phyloP scores from a whole-genome alignment of 2,797 vertebrate genomes.

The Anguilla marmorata region DNA sequence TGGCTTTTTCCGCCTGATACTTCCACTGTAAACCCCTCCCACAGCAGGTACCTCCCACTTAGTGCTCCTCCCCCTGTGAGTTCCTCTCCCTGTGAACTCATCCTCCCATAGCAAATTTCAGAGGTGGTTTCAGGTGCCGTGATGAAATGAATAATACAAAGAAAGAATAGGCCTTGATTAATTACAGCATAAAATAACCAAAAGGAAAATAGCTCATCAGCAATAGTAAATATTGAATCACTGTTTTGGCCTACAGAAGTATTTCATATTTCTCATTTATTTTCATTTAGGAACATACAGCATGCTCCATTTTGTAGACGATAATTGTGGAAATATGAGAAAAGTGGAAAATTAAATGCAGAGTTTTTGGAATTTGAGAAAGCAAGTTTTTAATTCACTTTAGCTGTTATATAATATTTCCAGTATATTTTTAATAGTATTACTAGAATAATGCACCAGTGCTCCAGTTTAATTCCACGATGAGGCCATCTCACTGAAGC shows the following conservation, averaged over 20 bases:
- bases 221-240: too few relatives aligned
- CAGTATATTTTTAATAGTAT: slow-evolving; percentile 21
- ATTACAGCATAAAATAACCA: not conserved
- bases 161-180: not conserved
- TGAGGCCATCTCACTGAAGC: slow-evolving; percentile 45
- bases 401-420: slow-evolving; percentile 23
- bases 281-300: not conserved
- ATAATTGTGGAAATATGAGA: not conserved
- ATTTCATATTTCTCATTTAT: not conserved
- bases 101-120: not conserved
- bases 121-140: not conserved
- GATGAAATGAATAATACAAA: not conserved
- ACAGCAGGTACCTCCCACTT: not conserved
- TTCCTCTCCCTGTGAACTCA: not conserved
- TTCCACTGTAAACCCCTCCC: not conserved
- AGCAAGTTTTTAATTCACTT: slow-evolving; percentile 14
- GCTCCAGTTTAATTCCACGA: slow-evolving; percentile 48
- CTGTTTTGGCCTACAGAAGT: not conserved
- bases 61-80: not conserved
- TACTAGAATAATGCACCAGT: slow-evolving; percentile 34
- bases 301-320: not conserved
- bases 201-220: too few relatives aligned
- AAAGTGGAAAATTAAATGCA: slow-evolving; percentile 8
- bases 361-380: slow-evolving; percentile 16
- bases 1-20: not conserved